phyloP scores from a whole-genome alignment of 2,113 vertebrate species.

The Callipepla californica region DNA sequence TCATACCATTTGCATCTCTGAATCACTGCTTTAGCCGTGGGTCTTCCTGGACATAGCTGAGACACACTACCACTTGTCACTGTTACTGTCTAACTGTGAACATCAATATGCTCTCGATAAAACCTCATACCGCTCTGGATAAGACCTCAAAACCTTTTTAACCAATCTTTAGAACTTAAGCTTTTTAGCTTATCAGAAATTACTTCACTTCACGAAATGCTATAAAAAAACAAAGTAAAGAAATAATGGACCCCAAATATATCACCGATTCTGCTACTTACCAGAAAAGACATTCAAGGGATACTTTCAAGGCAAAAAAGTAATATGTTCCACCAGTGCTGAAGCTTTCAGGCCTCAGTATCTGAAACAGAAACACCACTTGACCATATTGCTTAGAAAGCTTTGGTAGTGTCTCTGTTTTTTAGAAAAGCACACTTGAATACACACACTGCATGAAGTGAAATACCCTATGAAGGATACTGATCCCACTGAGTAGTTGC shows the following conservation, averaged over 20 bases:
- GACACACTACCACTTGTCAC: not conserved
- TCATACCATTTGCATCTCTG: not conserved
- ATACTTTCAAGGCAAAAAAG: not conserved
- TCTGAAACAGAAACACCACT: not conserved
- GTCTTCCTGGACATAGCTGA: not conserved
- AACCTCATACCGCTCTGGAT: not conserved
- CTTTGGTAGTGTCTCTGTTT: not conserved
- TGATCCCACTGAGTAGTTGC: rapidly evolving
- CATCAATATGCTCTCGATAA: not conserved
- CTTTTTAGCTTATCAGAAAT: not conserved
- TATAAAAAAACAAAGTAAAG: not conserved
- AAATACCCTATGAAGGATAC: not conserved
- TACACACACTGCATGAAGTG: not conserved
- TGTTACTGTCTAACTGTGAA: not conserved
- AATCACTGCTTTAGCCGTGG: not conserved
- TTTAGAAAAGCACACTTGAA: rapidly evolving
- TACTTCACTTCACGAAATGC: not conserved
- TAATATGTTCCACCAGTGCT: not conserved
- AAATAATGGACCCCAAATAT: not conserved
- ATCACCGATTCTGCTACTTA: not conserved
- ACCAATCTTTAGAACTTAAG: not conserved
- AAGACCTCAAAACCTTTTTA: not conserved
- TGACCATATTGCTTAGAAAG: not conserved
- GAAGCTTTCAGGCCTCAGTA: not conserved
- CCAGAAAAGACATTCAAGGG: not conserved